Evolutionary conservation across 2,888 invertebrate genomes (phyloP).

Genomic region (Drosophila longiperda): DNA sequence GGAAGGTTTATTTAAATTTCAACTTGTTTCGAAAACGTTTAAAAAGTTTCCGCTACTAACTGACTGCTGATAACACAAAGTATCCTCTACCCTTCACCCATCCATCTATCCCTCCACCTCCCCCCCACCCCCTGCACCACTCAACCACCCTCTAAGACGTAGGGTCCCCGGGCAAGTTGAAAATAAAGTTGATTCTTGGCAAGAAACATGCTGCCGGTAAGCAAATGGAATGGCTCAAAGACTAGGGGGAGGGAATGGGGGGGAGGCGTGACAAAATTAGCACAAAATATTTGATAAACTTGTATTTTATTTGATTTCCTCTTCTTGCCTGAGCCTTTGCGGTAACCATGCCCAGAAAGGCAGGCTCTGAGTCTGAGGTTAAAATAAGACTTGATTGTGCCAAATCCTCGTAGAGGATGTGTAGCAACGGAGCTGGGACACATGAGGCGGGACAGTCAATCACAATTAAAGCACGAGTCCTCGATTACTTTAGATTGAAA

Average conservation of each 20-base stretch:
- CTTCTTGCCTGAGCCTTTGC: not conserved
- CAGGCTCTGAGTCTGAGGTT: not conserved
- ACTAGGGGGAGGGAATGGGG: not conserved
- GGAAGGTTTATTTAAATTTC: constrained; percentile 78
- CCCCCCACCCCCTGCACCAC: not conserved
- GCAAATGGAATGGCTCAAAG: not conserved
- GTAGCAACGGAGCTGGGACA: constrained; percentile 25
- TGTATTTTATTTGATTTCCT: constrained; percentile 27
- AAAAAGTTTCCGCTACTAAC: constrained; percentile 78
- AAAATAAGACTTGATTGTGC: constrained; percentile 21
- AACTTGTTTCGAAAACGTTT: constrained; percentile 80
- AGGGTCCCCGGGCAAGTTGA: constrained; percentile 40
- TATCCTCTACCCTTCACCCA: constrained; percentile 38
- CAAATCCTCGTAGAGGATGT: constrained; percentile 17
- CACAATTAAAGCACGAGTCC: constrained; percentile 19
- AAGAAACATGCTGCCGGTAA: not conserved
- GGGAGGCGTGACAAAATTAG: constrained; percentile 65
- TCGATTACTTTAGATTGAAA: constrained; percentile 6
- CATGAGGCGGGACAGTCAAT: constrained; percentile 44
- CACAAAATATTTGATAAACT: constrained; percentile 62
- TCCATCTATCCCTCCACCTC: not conserved
- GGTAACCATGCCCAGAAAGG: constrained; percentile 4
- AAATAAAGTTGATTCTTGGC: constrained; percentile 62
- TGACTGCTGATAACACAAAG: constrained; percentile 78
- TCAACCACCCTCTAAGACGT: not conserved